These are phyloP conservation scores for Camponotus pennsylvanicus DNA, from an alignment of 1,140 invertebrate genomes.

Conservation along the genomic window DNA sequence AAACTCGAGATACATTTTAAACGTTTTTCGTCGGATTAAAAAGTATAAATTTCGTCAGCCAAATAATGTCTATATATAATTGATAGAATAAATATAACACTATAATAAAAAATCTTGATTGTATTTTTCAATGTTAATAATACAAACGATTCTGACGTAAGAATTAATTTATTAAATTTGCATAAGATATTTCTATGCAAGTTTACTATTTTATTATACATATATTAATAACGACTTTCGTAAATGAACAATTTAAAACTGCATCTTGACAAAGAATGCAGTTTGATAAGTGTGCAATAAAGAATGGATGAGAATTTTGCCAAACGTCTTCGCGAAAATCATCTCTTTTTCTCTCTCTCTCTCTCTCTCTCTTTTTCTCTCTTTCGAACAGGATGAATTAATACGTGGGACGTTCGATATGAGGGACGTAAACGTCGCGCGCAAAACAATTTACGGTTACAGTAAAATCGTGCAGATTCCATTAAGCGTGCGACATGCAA, in stretches of 20 bases:
- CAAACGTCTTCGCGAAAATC: slow-evolving; percentile 14
- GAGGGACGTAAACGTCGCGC: slow-evolving; percentile 70
- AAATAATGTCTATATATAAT: not conserved
- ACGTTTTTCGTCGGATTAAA: not conserved
- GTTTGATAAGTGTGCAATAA: not conserved
- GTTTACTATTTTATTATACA: not conserved
- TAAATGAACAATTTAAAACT: not conserved
- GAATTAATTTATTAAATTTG: not conserved
- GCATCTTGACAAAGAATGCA: not conserved
- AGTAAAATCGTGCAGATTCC: slow-evolving; percentile 72
- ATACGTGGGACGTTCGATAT: slow-evolving; percentile 54
- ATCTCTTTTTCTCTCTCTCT: not conserved
- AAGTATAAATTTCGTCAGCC: not conserved
- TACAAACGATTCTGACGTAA: not conserved
- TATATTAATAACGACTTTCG: not conserved
- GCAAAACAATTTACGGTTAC: slow-evolving; percentile 73
- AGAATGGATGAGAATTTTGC: slow-evolving; percentile 31
- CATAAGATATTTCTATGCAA: not conserved
- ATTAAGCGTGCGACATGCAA: slow-evolving; percentile 70
- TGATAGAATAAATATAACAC: not conserved
- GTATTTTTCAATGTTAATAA: not conserved
- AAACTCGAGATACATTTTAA: not conserved
- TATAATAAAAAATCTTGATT: not conserved
- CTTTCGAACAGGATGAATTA: slow-evolving; percentile 14
- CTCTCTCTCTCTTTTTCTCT: not conserved